Percentiles rank a stretch among this genome's conserved stretches.
These are phyloP conservation scores for Mus spicilegus DNA, from an alignment of 2,113 vertebrate genomes.

Conservation along the genomic window DNA sequence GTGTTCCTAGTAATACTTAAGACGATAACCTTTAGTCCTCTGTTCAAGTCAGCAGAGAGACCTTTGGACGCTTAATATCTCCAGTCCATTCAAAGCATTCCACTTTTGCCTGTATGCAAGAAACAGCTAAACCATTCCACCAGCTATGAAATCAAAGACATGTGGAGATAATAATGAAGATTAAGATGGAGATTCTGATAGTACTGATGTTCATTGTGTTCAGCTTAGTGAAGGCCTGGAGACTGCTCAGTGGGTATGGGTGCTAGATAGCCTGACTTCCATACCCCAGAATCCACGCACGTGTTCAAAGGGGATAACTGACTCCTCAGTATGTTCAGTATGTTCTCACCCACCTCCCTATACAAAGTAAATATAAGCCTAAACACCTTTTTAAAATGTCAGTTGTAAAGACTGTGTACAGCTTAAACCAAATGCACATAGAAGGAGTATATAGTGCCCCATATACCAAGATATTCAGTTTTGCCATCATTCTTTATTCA, in stretches of 20 bases:
- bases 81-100: not conserved
- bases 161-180: no score
- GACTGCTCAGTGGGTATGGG: no score
- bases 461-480: not conserved
- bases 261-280: no score
- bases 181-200: fast-evolving
- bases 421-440: not conserved
- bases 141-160: not conserved
- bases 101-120: not conserved
- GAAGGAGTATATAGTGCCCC: not conserved
- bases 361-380: not conserved
- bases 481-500: not conserved
- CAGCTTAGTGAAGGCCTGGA: not conserved
- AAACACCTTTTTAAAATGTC: no score
- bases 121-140: not conserved
- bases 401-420: not conserved
- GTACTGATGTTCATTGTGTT: not conserved
- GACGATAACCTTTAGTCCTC: constrained; percentile 3
- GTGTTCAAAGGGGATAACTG: not conserved
- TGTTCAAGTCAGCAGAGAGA: not conserved
- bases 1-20: not conserved
- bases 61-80: not conserved
- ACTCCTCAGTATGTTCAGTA: not conserved
- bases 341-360: no score
- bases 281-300: no score